These are phyloP conservation scores for Atta cephalotes DNA, from an alignment of 1,140 invertebrate species.

Conservation along the genomic window DNA sequence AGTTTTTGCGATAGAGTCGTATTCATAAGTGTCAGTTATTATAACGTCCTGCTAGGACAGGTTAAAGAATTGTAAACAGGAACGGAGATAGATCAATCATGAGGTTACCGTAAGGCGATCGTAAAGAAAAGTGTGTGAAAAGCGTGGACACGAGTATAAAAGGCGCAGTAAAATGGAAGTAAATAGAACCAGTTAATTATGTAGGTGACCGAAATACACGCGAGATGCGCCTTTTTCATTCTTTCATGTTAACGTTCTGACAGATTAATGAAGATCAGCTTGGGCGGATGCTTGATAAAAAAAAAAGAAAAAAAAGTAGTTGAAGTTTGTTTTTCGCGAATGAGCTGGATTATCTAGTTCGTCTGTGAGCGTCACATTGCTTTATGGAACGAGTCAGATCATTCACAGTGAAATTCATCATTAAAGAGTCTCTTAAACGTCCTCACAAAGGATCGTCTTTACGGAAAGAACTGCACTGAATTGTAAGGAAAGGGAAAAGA, in stretches of 20 bases:
- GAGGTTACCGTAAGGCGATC: background rate
- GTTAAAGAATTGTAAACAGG: slow-evolving; percentile 33
- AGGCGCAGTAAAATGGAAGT: slow-evolving; percentile 57
- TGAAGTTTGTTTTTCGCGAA: slow-evolving; percentile 53
- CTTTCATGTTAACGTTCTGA: slow-evolving; percentile 26
- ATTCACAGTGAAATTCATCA: slow-evolving; percentile 67
- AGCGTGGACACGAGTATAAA: slow-evolving; percentile 10
- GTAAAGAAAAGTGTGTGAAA: slow-evolving; percentile 36
- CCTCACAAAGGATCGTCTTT: slow-evolving; percentile 55
- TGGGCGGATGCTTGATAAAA: slow-evolving; percentile 45
- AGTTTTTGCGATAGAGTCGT: background rate
- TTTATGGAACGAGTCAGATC: slow-evolving; percentile 18
- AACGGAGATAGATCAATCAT: slow-evolving; percentile 15
- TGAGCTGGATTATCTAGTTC: slow-evolving; percentile 44
- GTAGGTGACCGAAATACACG: slow-evolving; percentile 50
- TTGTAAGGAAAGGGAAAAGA: background rate
- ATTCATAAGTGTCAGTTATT: no score
- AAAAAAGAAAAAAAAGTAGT: background rate
- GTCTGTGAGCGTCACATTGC: slow-evolving; percentile 36
- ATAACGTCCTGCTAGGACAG: background rate
- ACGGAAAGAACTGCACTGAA: background rate
- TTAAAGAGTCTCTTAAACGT: slow-evolving; percentile 59
- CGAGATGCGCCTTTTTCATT: slow-evolving; percentile 6
- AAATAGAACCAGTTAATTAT: slow-evolving; percentile 71
- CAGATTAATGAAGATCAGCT: slow-evolving; percentile 25